Percentiles rank a stretch among this genome's conserved stretches.
These are phyloP conservation scores for Characodon lateralis DNA, from an alignment of 2,797 vertebrate genomes.

Conservation along the genomic window DNA sequence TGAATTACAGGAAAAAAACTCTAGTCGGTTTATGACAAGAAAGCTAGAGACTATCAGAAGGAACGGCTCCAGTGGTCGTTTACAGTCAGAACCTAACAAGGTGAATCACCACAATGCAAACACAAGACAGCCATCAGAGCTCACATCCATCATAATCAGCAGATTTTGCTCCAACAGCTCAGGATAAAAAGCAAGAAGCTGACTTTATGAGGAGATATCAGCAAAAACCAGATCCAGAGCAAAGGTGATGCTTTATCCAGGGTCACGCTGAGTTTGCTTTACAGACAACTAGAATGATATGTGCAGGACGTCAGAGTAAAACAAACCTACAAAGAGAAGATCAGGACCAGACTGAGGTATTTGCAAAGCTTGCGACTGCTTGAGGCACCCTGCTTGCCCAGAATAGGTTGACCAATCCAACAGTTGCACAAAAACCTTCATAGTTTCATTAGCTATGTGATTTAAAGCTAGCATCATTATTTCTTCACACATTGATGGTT, in stretches of 20 bases:
- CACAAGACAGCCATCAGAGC: slow-evolving; percentile 6
- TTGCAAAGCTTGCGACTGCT: background rate
- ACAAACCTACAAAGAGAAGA: slow-evolving; percentile 11
- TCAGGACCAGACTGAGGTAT: background rate
- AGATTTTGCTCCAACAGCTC: slow-evolving; percentile 20
- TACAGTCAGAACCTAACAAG: slow-evolving; percentile 41
- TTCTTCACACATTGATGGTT: background rate
- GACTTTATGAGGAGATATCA: background rate
- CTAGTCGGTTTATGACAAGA: slow-evolving; percentile 44
- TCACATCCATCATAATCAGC: slow-evolving; percentile 10
- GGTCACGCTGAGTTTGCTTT: slow-evolving; percentile 13
- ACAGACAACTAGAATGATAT: slow-evolving; percentile 10
- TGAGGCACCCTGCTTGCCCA: background rate
- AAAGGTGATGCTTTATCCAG: slow-evolving; percentile 6
- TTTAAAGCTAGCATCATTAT: background rate
- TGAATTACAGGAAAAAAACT: slow-evolving; percentile 9
- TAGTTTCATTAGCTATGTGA: background rate
- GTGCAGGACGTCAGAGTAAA: slow-evolving; percentile 11
- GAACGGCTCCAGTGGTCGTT: slow-evolving; percentile 27
- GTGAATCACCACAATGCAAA: slow-evolving; percentile 34
- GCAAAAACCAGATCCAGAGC: background rate
- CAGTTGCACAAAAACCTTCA: background rate
- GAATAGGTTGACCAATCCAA: too few species aligned
- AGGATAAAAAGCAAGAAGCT: slow-evolving; percentile 5
- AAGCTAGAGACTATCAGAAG: slow-evolving; percentile 31